Evolutionary conservation across 2,888 invertebrate genomes (phyloP), one percentile per base, ranked within the genome.

Genomic region (Chymomyza amoena): DNA sequence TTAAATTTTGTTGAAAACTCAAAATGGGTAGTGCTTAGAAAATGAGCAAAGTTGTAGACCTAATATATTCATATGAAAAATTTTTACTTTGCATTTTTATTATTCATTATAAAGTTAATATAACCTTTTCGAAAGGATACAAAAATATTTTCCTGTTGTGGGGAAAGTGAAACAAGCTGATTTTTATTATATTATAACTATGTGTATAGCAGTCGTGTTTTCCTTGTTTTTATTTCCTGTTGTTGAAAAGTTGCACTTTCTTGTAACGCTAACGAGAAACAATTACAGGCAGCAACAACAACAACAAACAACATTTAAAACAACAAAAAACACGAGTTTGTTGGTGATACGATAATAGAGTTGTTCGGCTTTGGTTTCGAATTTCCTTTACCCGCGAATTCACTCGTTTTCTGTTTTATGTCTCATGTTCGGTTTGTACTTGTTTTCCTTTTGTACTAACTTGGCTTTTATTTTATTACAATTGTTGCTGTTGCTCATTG

Each of bases 391-490:
- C 4, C 13, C 13, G 39, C 39, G 39, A 45, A 45, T 45, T 32
- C 45, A 18, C 39, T 13, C 4, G 45, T 50, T 51, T 63, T 70
- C 65, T 60, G 64, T 79, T 80, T 25, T 25, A 25, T 82, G n/a
- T n/a, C n/a, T n/a, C n/a, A n/a, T n/a, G 80, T 85, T 82, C 75
- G 76, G 85, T 70, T 73, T 76, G 78, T 69, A 15, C 45, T 61
- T 73, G 70, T 70, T 57, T 57, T 57, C 78, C 75, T 72, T 80
- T 85, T 85, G 88, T 87, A 82, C 77, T 80, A 80, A 87, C 77
- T 87, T 85, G 87, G 76, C 87, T 84, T 87, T 84, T 80, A 87
- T 84, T 84, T 84, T 80, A 87, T 83, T 87, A 81, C 87, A 76
- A 87, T 77, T 73, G 69, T 76, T 72, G 64, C 50, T 71, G 62